These are phyloP conservation scores for Rhadinocentrus ornatus DNA, from an alignment of 2,797 vertebrate genomes.

Conservation along the genomic window DNA sequence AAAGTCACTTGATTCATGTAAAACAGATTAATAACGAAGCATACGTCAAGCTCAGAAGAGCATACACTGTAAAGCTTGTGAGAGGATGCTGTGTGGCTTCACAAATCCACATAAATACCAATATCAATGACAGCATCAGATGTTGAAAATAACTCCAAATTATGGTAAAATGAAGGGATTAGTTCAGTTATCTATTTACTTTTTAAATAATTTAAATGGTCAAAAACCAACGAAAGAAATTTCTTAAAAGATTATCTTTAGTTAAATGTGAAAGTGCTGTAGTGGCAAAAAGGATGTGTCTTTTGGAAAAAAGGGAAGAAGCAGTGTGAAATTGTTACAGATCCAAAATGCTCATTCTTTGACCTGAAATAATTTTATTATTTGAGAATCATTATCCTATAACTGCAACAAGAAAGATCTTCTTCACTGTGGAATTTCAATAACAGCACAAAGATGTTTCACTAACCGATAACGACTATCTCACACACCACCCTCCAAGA, in stretches of 20 bases:
- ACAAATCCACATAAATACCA: constrained; percentile 15
- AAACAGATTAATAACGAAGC: constrained; percentile 35
- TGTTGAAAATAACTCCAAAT: constrained; percentile 1
- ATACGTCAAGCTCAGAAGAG: constrained; percentile 1
- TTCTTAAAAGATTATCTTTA: neutral
- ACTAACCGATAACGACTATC: too few species aligned
- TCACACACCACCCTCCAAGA: too few species aligned
- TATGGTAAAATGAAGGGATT: neutral
- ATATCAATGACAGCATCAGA: constrained; percentile 6
- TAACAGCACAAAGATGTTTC: neutral
- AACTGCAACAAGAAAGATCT: neutral
- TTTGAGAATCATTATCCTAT: neutral
- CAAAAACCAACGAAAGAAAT: neutral
- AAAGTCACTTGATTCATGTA: constrained; percentile 34
- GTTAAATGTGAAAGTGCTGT: neutral
- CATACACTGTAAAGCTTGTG: constrained; percentile 9
- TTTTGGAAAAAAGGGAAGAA: neutral
- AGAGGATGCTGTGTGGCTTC: neutral
- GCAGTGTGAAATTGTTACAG: neutral
- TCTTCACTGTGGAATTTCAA: neutral
- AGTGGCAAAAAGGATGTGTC: neutral
- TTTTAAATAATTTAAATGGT: neutral
- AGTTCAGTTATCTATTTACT: neutral
- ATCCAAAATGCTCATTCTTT: neutral
- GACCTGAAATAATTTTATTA: neutral